A percentile compares a stretch with the other conserved stretches of the same genome.
These are phyloP conservation scores for Turdus rufiventris DNA, from an alignment of 2,113 vertebrate genomes.

Conservation along the genomic window DNA sequence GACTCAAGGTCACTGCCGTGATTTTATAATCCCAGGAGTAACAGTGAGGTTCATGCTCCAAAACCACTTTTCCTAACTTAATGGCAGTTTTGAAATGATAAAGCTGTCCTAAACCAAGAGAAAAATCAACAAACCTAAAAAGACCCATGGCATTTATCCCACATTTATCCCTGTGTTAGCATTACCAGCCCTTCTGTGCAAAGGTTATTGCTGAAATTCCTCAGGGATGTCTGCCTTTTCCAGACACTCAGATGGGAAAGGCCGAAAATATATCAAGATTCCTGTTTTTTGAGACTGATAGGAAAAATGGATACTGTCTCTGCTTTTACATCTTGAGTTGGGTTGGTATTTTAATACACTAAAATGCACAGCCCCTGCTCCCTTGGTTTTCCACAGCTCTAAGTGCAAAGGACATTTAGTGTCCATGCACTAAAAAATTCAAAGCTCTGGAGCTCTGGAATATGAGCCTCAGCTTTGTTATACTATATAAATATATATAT, in stretches of 20 bases:
- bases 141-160: neutral
- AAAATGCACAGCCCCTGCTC: neutral
- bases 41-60: neutral
- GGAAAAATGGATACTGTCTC: neutral
- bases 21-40: neutral
- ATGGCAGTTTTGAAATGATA: neutral
- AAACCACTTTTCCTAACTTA: neutral
- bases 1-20: neutral
- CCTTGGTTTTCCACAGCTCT: neutral
- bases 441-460: slow-evolving; percentile 41
- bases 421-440: neutral
- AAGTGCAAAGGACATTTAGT: neutral
- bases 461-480: slow-evolving; percentile 48
- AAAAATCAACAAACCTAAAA: neutral
- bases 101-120: neutral
- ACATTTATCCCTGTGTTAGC: too few relatives aligned
- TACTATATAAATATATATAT: too few relatives aligned
- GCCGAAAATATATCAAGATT: neutral
- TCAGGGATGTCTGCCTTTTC: neutral
- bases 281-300: neutral
- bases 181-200: neutral
- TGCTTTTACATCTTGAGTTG: neutral
- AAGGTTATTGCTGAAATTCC: neutral
- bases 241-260: neutral
- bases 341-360: neutral